Base-by-base conservation (phyloP, 2,113 vertebrate genomes). In the Catharus bicknelli region DNA sequence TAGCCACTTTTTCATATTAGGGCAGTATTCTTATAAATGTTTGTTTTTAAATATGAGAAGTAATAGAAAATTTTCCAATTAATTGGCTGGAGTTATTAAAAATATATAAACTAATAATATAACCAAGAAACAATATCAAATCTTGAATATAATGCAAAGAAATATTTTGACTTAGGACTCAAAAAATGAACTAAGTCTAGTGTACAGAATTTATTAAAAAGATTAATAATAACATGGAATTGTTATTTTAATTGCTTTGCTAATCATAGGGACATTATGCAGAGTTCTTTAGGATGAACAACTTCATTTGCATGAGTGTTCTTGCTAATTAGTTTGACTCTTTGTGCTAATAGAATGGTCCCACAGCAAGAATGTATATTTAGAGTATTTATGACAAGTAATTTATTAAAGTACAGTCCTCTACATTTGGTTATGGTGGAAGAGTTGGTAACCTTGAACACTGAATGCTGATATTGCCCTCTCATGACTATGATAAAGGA, bases 261-360 rank as follows among this genome's bases (percentile, higher is more conserved):
- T 89, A 96, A 96, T 91, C 81, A 79, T 77, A 70, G 34, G 74
- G 82, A 4, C n/a, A 93, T 86, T 84, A 95, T 82, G 73, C 53
- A 95, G 94, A 97, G 27, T 84, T 91, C 76, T 94, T 63, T 90
- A 92, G 97, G 92, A 93, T 68, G 73, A 97, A 83, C 43, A 94
- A 67, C 48, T 78, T 90, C 23, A 94, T 96, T 95, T 97, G 50
- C 81, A 92, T 97, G 47, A 11, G 4, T 94, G 85, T 29, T 92
- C 27, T 57, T 95, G 57, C 79, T 96, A 96, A 97, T 96, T 94
- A 97, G 34, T 66, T 97, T 59, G 75, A 88, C 75, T 54, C 23
- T 94, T 67, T 94, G 42, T 93, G 57, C 63, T 55, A 81, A 76
- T 83, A 87, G 67, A 96, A 95, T 62, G 63, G 86, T 93, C 51